phyloP scores from a whole-genome alignment of 2,113 vertebrate genomes.

The Garra rufa region DNA sequence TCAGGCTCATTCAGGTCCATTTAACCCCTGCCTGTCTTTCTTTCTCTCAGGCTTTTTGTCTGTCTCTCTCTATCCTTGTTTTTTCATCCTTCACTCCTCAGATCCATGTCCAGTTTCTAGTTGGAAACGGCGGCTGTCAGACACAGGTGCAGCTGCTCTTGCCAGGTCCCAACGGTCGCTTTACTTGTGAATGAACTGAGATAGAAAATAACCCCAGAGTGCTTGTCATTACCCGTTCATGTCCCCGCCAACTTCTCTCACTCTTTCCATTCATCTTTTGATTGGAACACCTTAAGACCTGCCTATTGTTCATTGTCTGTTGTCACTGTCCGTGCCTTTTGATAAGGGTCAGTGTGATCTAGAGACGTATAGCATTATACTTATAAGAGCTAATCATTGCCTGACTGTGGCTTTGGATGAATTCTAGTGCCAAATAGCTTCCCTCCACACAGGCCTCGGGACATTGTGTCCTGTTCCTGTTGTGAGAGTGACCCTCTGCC shows the following conservation, averaged over 20 bases:
- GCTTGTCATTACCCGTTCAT: constrained; percentile 28
- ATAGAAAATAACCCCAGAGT: constrained; percentile 29
- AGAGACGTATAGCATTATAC: constrained; percentile 36
- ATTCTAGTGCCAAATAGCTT: constrained; percentile 63
- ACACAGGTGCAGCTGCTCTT: constrained; percentile 55
- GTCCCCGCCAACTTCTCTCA: constrained; percentile 15
- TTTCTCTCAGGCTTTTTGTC: background rate
- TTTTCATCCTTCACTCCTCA: background rate
- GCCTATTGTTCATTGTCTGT: background rate
- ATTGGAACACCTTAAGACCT: background rate
- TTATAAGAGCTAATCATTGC: constrained; percentile 41
- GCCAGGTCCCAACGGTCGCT: constrained; percentile 52
- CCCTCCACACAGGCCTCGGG: constrained; percentile 51
- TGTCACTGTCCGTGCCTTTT: background rate
- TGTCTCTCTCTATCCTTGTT: constrained; percentile 14
- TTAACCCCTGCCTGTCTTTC: background rate
- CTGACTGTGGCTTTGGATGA: constrained; percentile 43
- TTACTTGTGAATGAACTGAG: constrained; percentile 36
- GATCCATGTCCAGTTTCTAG: constrained; percentile 14
- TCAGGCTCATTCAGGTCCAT: too few relatives aligned
- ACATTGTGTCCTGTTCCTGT: constrained; percentile 62
- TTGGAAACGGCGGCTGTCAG: constrained; percentile 38
- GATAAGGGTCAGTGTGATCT: constrained; percentile 12
- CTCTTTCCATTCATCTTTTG: constrained; percentile 22
- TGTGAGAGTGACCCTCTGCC: constrained; percentile 48